Percentiles rank a stretch among this genome's conserved stretches.
Evolutionary conservation across 2,888 invertebrate genomes (phyloP).

Genomic region (Agriotes lineatus): DNA sequence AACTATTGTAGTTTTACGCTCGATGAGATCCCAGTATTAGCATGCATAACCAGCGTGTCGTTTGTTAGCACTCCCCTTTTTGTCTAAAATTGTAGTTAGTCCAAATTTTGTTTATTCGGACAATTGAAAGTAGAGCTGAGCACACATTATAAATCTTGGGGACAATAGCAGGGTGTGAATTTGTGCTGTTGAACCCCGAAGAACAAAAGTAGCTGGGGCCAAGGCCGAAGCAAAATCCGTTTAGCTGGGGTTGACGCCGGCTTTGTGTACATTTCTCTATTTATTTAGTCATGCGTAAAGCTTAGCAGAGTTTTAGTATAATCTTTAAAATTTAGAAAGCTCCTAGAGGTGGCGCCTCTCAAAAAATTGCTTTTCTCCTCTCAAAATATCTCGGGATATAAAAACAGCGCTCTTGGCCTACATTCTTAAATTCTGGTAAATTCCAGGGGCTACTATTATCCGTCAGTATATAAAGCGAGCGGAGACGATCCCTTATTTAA

Average conservation of each 20-base stretch:
- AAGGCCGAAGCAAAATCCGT: constrained; percentile 18
- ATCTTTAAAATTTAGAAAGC: not conserved
- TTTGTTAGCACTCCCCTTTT: too few species aligned
- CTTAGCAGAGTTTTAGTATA: not conserved
- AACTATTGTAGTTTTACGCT: too few species aligned
- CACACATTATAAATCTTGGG: constrained; percentile 9
- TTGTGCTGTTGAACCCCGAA: constrained; percentile 4
- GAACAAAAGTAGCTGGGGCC: constrained; percentile 13
- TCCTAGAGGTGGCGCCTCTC: not conserved
- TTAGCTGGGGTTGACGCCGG: constrained; percentile 24
- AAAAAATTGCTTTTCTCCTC: not conserved
- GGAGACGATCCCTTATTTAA: constrained; percentile 34
- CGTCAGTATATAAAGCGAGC: constrained; percentile 21
- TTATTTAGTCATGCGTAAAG: constrained; percentile 24
- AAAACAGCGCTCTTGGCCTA: not conserved
- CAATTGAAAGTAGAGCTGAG: constrained; percentile 2
- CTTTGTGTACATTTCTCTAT: constrained; percentile 30
- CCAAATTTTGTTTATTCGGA: not conserved
- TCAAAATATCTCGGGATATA: not conserved
- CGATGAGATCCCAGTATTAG: too few species aligned
- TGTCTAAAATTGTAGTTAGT: not conserved
- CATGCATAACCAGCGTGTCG: too few species aligned
- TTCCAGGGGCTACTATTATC: constrained; percentile 10
- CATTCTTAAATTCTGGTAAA: constrained; percentile 11
- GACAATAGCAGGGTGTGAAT: constrained; percentile 14